Evolutionary conservation across 2,888 invertebrate species (phyloP), one percentile per base, ranked within the genome.

Genomic region (Ophion obscuratus): DNA sequence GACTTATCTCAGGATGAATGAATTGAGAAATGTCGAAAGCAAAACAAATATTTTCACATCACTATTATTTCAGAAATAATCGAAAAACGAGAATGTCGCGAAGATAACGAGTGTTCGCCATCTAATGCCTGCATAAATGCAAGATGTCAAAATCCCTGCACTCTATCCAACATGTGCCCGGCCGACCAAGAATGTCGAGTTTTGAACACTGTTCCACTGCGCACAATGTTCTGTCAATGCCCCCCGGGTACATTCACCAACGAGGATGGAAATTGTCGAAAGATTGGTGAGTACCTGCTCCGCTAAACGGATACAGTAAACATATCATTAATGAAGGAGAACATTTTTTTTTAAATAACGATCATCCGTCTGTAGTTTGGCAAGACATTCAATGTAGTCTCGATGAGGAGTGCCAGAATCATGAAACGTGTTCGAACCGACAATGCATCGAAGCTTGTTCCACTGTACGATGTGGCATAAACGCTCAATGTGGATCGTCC

Each of bases 161-260:
- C 95, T 14, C 94, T 95, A 6, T 95, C 96, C 10, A 96, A 96
- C 88, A 96, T 97, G 67, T 98, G 98, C 92, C 96, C 96, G 20
- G 95, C 95, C 6, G 97, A 97, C 88, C 97, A 98, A 89, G 95
- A 96, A 83, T 98, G 98, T 93, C 95, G 96, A 84, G 97, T 97
- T 0, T 95, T 97, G 14, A 97, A 98, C 89, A 96, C 97, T 0
- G 92, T 97, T 68, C 98, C 98, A 2, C 94, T 98, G 87, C 96
- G 98, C 76, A 98, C 98, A 0, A 96, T 98, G 90, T 97, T 98
- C 90, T 98, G 98, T 92, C 96, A 97, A 91, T 98, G 98, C 94
- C 97, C 98, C 20, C 95, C 97, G 62, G 98, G 98, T 86, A 97
- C 97, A 0, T 95, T 97, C 67, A 96, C 96, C 0, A 97, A 97